Evolutionary conservation across 2,797 vertebrate genomes (phyloP).

Genomic region (Bradypodion ventrale): DNA sequence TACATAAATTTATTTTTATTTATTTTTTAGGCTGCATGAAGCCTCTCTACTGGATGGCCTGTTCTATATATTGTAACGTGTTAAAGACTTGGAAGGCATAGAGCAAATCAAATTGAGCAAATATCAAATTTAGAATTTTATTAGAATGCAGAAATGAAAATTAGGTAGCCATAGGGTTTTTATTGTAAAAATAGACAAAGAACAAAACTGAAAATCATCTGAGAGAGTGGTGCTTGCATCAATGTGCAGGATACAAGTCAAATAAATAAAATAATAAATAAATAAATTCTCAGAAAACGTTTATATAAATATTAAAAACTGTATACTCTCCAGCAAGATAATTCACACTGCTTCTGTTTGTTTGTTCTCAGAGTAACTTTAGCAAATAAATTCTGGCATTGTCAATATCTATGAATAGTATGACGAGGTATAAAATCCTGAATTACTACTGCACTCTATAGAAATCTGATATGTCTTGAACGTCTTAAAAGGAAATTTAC

Average conservation of each 20-base stretch:
- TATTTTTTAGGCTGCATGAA: background rate
- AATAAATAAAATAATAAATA: no score
- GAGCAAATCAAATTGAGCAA: no score
- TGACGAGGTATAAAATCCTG: conserved; percentile 56
- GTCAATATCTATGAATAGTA: conserved; percentile 31
- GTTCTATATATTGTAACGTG: background rate
- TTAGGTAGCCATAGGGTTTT: background rate
- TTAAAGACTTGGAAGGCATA: no score
- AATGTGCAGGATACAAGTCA: no score
- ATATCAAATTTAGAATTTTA: no score
- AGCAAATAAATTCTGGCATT: conserved; percentile 35
- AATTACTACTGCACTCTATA: conserved; percentile 42
- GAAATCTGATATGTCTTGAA: conserved; percentile 42
- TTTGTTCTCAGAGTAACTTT: conserved; percentile 35
- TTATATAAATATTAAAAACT: background rate
- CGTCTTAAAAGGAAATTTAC: conserved; percentile 44
- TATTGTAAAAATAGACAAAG: background rate
- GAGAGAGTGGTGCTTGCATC: no score
- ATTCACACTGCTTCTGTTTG: fast-evolving
- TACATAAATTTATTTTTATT: background rate
- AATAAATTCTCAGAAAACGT: background rate
- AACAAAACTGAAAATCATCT: background rate
- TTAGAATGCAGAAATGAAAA: no score
- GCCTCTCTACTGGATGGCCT: background rate
- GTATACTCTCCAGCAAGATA: background rate